Percentiles rank a stretch among this genome's conserved stretches.
Conservation (phyloP, 2,113 vertebrate genomes). For the Erythrocercus mccallii region DNA sequence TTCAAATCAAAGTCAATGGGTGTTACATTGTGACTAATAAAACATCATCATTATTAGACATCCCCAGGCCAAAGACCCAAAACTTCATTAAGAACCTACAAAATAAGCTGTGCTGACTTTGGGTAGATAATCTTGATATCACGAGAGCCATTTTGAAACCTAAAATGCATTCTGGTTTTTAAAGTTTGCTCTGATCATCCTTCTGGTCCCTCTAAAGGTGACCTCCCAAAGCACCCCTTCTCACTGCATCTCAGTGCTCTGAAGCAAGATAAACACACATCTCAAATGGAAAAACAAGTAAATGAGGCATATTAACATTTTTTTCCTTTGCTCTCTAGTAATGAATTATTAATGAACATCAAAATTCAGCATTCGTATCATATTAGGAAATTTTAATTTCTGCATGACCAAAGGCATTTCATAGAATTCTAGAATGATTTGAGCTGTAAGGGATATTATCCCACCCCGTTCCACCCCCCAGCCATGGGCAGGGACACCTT, state of each 20-base stretch:
- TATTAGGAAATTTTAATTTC: neutral
- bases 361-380: rapidly evolving
- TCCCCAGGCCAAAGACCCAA: neutral
- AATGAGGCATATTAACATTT: neutral
- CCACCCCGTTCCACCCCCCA: rapidly evolving
- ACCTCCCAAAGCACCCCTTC: neutral
- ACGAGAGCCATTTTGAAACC: neutral
- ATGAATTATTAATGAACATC: neutral
- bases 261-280: neutral
- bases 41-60: neutral
- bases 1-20: neutral
- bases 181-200: neutral
- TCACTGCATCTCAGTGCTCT: neutral
- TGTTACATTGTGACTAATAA: neutral
- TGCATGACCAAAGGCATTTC: neutral
- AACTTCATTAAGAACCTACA: neutral
- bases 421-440: neutral
- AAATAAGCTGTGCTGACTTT: neutral
- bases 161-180: neutral
- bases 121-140: neutral
- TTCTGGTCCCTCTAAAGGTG: neutral
- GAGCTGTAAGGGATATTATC: neutral
- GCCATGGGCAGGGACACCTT: neutral
- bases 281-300: neutral
- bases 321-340: neutral